These are phyloP conservation scores for Dasyurus viverrinus DNA, from an alignment of 2,113 vertebrate genomes.

Conservation along the genomic window DNA sequence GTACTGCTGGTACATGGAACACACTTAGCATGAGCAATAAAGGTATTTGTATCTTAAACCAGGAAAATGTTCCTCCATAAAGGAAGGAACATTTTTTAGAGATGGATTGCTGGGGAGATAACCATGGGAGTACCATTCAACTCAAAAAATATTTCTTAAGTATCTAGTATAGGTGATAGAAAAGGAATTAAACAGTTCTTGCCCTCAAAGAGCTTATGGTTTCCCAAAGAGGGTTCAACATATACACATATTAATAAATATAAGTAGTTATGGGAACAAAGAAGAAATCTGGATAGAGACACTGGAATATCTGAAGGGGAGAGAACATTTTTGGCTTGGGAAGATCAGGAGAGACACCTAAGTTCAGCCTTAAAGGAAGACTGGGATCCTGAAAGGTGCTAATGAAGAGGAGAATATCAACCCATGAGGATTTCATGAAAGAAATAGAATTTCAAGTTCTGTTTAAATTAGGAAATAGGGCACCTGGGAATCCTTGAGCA, in stretches of 20 bases:
- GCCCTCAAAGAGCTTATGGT: not conserved
- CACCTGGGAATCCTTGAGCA: not conserved
- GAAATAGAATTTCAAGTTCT: not conserved
- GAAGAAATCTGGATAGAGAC: not conserved
- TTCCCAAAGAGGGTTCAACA: not conserved
- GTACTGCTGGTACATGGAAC: not conserved
- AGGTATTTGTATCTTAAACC: not conserved
- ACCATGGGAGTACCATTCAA: not conserved
- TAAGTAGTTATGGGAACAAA: not conserved
- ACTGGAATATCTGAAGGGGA: not conserved
- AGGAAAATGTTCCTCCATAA: not conserved
- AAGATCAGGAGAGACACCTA: not conserved
- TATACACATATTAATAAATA: not conserved
- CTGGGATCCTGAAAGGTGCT: not conserved
- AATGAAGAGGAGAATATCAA: not conserved
- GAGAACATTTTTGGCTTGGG: not conserved
- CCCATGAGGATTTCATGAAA: not conserved
- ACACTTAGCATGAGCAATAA: not conserved
- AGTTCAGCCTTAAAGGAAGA: not conserved
- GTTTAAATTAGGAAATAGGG: not conserved
- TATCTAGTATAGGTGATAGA: not conserved
- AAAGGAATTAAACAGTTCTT: not conserved
- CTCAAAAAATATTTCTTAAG: not conserved
- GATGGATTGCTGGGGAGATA: not conserved
- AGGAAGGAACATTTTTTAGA: not conserved